Evolutionary conservation across 1,140 invertebrate genomes (phyloP).

Genomic region (Bilobella aurantiaca): DNA sequence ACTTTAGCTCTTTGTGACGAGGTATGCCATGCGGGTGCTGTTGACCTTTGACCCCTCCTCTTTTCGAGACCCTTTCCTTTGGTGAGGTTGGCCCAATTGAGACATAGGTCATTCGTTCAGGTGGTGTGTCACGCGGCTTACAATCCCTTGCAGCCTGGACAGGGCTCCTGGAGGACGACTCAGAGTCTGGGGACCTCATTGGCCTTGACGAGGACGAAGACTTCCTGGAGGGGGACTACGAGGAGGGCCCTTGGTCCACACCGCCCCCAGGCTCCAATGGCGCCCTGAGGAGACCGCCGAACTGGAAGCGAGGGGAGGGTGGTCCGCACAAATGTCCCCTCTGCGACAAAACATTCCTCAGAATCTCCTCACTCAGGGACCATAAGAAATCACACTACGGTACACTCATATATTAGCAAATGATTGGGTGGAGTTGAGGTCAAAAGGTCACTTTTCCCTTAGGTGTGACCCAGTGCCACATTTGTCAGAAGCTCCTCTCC

Average conservation of each 20-base stretch:
- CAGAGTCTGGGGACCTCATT: background rate
- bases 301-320: background rate
- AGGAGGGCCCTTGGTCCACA: background rate
- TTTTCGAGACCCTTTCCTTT: too few species aligned
- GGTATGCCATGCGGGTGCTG: too few species aligned
- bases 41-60: too few species aligned
- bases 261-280: background rate
- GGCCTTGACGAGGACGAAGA: background rate
- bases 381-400: slow-evolving; percentile 6
- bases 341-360: slow-evolving; percentile 7
- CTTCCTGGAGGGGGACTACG: background rate
- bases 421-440: background rate
- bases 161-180: slow-evolving; percentile 3
- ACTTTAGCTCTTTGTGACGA: too few species aligned
- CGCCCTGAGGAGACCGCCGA: background rate
- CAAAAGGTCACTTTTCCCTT: background rate
- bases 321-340: slow-evolving; percentile 1
- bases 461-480: slow-evolving; percentile 11
- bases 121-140: background rate
- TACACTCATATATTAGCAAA: background rate
- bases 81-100: too few species aligned
- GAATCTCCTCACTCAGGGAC: background rate
- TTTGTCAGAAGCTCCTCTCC: slow-evolving; percentile 16
- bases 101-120: too few species aligned
- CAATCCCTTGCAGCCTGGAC: background rate